Conservation (phyloP, 2,888 invertebrate genomes). For the Phalera bucephala region DNA sequence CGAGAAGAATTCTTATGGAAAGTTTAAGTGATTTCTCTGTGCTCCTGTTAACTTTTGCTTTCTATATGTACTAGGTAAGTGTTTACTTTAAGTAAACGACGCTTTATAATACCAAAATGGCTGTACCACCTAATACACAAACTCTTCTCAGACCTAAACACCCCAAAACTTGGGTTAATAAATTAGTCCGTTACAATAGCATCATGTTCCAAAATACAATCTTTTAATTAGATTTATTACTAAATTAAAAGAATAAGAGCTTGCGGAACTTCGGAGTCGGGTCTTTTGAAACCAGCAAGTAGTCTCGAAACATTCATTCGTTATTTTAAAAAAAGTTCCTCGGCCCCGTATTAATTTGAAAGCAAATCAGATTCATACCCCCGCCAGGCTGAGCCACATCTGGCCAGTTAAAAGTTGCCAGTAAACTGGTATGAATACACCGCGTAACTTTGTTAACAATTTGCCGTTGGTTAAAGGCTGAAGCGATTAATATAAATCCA, state of each 20-base stretch:
- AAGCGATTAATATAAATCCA: too few species aligned
- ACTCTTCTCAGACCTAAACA: too few species aligned
- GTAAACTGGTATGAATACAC: slow-evolving; percentile 73
- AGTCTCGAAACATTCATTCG: slow-evolving; percentile 31
- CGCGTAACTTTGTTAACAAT: slow-evolving; percentile 67
- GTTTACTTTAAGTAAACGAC: too few species aligned
- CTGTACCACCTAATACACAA: too few species aligned
- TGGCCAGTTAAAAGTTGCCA: slow-evolving; percentile 79
- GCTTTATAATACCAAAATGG: too few species aligned
- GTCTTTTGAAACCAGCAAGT: slow-evolving; percentile 26
- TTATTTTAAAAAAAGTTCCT: slow-evolving; percentile 50
- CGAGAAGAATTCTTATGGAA: too few species aligned
- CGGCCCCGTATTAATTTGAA: slow-evolving; percentile 65
- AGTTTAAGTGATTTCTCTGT: too few species aligned
- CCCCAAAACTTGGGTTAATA: slow-evolving; percentile 1
- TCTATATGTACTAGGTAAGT: too few species aligned
- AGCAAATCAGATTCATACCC: slow-evolving; percentile 75
- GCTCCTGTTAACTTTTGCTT: too few species aligned
- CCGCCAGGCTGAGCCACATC: slow-evolving; percentile 65
- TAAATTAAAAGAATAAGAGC: slow-evolving; percentile 31
- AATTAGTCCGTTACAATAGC: neutral
- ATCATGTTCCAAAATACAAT: slow-evolving; percentile 15
- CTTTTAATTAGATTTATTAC: slow-evolving; percentile 38
- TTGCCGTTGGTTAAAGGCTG: slow-evolving; percentile 23
- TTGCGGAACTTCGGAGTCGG: slow-evolving; percentile 27